phyloP scores from a whole-genome alignment of 2,888 invertebrate species.

The Lasioglossum figueresi region DNA sequence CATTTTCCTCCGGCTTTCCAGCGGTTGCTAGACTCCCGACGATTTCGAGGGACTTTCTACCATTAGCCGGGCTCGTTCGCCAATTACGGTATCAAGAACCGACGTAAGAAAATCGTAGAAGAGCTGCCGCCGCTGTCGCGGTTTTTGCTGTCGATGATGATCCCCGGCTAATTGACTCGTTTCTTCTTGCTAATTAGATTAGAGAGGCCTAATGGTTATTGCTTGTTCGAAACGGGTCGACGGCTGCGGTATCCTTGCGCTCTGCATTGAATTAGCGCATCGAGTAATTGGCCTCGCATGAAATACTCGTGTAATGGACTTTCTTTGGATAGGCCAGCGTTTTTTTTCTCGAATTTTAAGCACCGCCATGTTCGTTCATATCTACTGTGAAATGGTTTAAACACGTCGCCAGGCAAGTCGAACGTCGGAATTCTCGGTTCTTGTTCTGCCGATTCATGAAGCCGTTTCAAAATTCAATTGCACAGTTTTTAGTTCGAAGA shows the following conservation, averaged over 20 bases:
- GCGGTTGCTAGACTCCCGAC: background rate
- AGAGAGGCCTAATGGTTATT: constrained; percentile 14
- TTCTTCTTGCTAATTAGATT: constrained; percentile 14
- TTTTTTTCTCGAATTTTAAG: background rate
- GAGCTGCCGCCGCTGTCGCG: background rate
- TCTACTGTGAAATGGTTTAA: background rate
- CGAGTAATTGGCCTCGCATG: background rate
- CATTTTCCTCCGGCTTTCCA: constrained; percentile 5
- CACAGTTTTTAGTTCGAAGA: background rate
- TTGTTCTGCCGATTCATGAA: background rate
- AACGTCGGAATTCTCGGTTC: background rate
- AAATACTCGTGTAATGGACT: background rate
- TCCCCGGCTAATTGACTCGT: constrained; percentile 9
- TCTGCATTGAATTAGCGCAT: background rate
- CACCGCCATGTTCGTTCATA: background rate
- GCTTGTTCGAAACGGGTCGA: background rate
- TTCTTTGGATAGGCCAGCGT: background rate
- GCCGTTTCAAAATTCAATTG: background rate
- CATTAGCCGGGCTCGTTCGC: constrained; percentile 13
- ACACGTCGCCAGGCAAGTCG: background rate
- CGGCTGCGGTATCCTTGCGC: background rate
- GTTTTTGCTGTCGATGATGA: constrained; percentile 12
- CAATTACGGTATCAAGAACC: constrained; percentile 18
- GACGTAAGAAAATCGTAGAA: constrained; percentile 3
- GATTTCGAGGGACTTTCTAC: constrained; percentile 20